Conservation (phyloP, 2,797 vertebrate species). For the Galago senegalensis region DNA sequence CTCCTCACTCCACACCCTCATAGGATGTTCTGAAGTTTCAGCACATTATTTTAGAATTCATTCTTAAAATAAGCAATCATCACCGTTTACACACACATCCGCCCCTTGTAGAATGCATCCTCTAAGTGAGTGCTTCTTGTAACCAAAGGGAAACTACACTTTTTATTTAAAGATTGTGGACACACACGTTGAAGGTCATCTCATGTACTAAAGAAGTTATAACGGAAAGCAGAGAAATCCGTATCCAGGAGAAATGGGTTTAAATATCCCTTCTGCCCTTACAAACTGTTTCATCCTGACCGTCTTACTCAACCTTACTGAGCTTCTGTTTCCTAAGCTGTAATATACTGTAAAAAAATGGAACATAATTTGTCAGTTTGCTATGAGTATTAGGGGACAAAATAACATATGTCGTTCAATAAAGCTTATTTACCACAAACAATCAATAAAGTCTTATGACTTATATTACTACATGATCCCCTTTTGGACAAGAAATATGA, state of each 20-base stretch:
- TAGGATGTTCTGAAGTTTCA: not conserved
- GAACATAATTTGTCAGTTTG: not conserved
- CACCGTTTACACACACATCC: not conserved
- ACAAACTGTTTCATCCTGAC: not conserved
- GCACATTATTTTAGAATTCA: not conserved
- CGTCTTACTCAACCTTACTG: not conserved
- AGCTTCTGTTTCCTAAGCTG: not conserved
- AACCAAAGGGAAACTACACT: not conserved
- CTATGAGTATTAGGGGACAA: not conserved
- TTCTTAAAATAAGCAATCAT: not conserved
- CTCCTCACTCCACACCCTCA: not conserved
- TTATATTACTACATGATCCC: not conserved
- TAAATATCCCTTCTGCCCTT: not conserved
- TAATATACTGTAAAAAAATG: not conserved
- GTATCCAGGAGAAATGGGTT: not conserved
- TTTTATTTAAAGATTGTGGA: not conserved
- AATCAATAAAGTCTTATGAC: not conserved
- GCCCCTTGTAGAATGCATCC: not conserved
- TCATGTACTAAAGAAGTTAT: not conserved
- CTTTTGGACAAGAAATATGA: not conserved
- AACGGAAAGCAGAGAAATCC: not conserved
- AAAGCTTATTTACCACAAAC: not conserved
- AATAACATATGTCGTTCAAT: not conserved
- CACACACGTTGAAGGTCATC: not conserved
- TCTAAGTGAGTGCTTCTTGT: not conserved